A percentile compares a stretch with the other conserved stretches of the same genome.
These are phyloP conservation scores for Heliangelus exortis DNA, from an alignment of 2,797 vertebrate genomes.

Conservation along the genomic window DNA sequence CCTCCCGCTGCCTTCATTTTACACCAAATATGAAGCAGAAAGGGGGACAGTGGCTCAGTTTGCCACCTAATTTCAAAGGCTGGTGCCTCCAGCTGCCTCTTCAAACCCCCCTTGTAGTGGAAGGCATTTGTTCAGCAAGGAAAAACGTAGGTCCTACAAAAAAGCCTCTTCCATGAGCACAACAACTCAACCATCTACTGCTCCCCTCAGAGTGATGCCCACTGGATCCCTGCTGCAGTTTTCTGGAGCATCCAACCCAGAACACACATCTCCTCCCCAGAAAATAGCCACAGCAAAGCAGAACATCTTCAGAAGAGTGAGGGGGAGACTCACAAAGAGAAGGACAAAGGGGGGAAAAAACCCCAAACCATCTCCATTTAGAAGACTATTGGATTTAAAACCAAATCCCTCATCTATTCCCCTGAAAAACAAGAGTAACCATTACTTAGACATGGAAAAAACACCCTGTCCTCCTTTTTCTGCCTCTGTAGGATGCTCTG, in stretches of 20 bases:
- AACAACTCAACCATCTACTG: background rate
- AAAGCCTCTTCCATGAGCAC: background rate
- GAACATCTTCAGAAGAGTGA: background rate
- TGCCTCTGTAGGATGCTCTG: background rate
- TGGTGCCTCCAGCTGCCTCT: constrained; percentile 50
- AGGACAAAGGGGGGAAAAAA: background rate
- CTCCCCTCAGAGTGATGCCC: background rate
- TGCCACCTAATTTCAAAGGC: constrained; percentile 60
- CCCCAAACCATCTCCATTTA: background rate
- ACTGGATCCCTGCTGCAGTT: background rate
- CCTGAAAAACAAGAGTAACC: background rate
- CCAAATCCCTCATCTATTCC: background rate
- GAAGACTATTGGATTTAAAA: background rate
- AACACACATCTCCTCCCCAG: background rate
- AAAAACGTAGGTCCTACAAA: background rate
- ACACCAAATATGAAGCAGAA: background rate
- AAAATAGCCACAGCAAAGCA: background rate
- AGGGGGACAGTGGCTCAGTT: background rate
- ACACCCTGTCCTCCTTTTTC: background rate
- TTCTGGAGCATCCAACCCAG: background rate
- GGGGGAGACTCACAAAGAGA: background rate
- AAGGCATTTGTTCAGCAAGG: background rate
- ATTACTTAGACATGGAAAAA: background rate
- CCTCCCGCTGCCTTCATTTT: background rate
- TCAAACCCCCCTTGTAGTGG: background rate